Evolutionary conservation across 2,113 vertebrate species (phyloP).

Genomic region (Laticauda laticaudata): DNA sequence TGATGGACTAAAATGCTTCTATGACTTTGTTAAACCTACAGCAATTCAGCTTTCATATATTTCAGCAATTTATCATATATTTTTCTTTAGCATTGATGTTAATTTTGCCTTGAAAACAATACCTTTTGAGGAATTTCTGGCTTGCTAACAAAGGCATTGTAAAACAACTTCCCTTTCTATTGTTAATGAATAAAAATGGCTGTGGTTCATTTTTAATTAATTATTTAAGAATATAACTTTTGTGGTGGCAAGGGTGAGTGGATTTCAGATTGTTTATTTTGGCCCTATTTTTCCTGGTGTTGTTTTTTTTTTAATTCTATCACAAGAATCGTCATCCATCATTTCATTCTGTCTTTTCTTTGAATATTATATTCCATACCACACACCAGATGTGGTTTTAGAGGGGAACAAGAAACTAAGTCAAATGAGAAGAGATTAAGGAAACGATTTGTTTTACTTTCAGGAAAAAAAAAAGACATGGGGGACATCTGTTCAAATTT

Average conservation of each 20-base stretch:
- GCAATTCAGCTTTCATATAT: neutral
- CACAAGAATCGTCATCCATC: neutral
- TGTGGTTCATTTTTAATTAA: conserved; percentile 18
- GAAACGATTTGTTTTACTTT: neutral
- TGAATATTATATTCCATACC: neutral
- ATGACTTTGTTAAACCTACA: neutral
- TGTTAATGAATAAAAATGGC: neutral
- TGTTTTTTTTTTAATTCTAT: neutral
- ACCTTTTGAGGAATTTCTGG: neutral
- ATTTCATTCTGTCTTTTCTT: neutral
- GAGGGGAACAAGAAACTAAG: neutral
- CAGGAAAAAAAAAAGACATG: neutral
- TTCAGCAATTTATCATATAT: neutral
- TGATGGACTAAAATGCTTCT: conserved; percentile 8
- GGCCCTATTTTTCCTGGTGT: neutral
- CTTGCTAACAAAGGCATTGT: neutral
- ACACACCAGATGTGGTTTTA: neutral
- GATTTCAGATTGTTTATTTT: neutral
- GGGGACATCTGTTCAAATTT: neutral
- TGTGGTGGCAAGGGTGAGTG: neutral
- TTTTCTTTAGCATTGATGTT: conserved; percentile 17
- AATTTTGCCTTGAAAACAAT: conserved; percentile 4
- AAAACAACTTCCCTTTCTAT: neutral
- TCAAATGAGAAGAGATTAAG: neutral
- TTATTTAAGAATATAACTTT: neutral